These are phyloP conservation scores for Poeciliopsis occidentalis DNA, from an alignment of 2,113 vertebrate genomes.

Conservation along the genomic window DNA sequence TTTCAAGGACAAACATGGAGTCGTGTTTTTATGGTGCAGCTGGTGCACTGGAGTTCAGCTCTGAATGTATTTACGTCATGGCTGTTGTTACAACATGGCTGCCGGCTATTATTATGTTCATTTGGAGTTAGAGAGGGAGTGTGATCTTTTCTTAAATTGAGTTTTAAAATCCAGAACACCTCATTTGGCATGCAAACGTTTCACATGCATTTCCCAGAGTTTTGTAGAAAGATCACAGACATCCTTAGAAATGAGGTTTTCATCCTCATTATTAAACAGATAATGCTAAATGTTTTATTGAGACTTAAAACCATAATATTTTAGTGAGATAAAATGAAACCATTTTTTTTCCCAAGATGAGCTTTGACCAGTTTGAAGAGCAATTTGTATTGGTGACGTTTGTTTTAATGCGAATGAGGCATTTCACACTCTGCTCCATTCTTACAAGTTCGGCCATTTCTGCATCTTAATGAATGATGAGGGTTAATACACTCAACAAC, in stretches of 20 bases:
- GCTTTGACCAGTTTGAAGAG: too few relatives aligned
- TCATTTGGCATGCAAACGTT: neutral
- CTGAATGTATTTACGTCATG: slow-evolving; percentile 7
- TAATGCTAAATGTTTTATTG: neutral
- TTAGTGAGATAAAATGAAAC: too few relatives aligned
- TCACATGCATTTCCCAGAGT: neutral
- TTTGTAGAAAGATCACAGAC: neutral
- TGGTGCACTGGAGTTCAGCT: slow-evolving; percentile 3
- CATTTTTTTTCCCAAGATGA: too few relatives aligned
- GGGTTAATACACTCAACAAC: too few relatives aligned
- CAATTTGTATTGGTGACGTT: too few relatives aligned
- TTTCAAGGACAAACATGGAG: slow-evolving; percentile 69
- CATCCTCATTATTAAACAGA: neutral
- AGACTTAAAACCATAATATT: neutral
- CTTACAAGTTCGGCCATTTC: too few relatives aligned
- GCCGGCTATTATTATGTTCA: neutral
- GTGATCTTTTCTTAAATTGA: neutral
- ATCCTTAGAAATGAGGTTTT: neutral
- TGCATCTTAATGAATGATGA: too few relatives aligned
- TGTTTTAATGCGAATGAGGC: too few relatives aligned
- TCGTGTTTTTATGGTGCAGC: slow-evolving; percentile 19
- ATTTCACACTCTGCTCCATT: too few relatives aligned
- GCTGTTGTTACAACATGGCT: neutral
- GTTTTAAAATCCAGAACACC: neutral
- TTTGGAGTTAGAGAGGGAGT: neutral